phyloP scores from a whole-genome alignment of 2,113 vertebrate species.

The Takifugu flavidus region DNA sequence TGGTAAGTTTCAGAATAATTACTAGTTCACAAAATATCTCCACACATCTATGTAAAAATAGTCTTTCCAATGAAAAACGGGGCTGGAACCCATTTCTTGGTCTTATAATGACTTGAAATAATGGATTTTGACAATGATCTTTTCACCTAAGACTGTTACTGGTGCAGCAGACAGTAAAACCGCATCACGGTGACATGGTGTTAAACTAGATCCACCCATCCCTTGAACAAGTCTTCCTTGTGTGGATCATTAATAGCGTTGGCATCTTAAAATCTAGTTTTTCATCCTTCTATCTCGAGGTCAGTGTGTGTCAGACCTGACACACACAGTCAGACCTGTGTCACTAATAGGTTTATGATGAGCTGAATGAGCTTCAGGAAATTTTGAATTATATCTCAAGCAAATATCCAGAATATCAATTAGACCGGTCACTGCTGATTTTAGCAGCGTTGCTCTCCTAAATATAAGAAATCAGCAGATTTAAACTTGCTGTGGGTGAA shows the following conservation, averaged over 20 bases:
- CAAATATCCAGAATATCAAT: no score
- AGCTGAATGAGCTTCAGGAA: slow-evolving; percentile 6
- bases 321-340: neutral
- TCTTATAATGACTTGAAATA: no score
- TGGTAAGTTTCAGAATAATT: slow-evolving; percentile 77
- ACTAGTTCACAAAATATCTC: no score
- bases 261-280: neutral
- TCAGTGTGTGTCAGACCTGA: neutral
- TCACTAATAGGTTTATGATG: neutral
- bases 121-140: no score
- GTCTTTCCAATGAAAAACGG: neutral
- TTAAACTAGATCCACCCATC: slow-evolving; percentile 5
- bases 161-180: slow-evolving; percentile 7
- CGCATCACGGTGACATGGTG: slow-evolving; percentile 4
- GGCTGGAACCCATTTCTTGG: no score
- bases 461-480: no score
- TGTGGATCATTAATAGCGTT: slow-evolving; percentile 9
- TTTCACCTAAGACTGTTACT: neutral
- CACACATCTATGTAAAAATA: no score
- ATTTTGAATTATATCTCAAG: no score
- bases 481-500: no score
- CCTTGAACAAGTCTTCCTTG: slow-evolving; percentile 28
- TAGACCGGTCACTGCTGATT: no score
- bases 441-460: no score
- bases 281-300: slow-evolving; percentile 11